Evolutionary conservation across 2,113 vertebrate species (phyloP), one percentile per base, ranked within the genome.

Genomic region (Cyphotilapia sp.): DNA sequence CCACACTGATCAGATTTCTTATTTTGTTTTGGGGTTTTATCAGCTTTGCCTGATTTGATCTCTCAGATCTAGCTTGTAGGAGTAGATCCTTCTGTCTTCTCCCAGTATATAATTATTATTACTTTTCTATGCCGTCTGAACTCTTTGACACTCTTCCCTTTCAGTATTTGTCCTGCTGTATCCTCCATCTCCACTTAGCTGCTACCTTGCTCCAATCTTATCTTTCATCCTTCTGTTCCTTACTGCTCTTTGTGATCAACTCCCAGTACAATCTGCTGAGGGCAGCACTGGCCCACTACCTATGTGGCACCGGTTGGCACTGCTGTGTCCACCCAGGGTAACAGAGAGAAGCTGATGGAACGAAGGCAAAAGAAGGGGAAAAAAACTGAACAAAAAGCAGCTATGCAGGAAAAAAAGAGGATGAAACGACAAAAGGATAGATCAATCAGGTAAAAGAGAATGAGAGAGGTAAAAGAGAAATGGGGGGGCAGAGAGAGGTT

Each of bases 261-360:
- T 85, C 82, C 86, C 14, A 86, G 80, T 82, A 88, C 89, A 92
- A 91, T 92, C 87, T 92, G 89, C 91, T 92, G 78, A 85, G 35
- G 85, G 88, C 82, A 87, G 81, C 88, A 87, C 57, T 61, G 82
- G 81, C 87, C 57, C 16, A 4, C 84, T 63, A 92, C 85, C 89
- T 81, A 69, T 31, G 3, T 74, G 89, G 80, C 81, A 71, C 42
- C 9, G 86, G 56, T 53, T 87, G 88, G 84, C 85, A 92, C 57
- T 87, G 89, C 84, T 92, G 83, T 85, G 87, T 29, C 59, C 57
- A 84, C 87, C 93, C 92, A 89, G 85, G 83, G 69, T 76, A 78
- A 83, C 87, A 82, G 54, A 87, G 61, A 74, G n/a, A 91, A 84
- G 85, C 19, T 24, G 80, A 81, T 54, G 54, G 71, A 82, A 66